A percentile compares a stretch with the other conserved stretches of the same genome.
These are phyloP conservation scores for Melanerpes formicivorus DNA, from an alignment of 2,113 vertebrate species.

Conservation along the genomic window DNA sequence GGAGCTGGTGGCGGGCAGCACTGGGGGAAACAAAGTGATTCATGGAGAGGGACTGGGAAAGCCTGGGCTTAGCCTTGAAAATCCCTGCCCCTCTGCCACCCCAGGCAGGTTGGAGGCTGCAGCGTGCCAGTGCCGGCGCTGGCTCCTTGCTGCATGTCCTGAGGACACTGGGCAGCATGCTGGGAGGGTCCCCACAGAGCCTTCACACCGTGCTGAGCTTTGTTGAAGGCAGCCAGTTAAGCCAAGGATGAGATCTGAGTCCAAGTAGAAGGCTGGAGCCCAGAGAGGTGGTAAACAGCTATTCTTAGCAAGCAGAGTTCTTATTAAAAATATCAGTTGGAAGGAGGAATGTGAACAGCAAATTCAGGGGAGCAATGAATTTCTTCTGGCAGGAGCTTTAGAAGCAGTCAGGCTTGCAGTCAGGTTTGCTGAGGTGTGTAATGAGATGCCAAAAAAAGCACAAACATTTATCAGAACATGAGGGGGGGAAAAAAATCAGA, in stretches of 20 bases:
- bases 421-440: constrained; percentile 56
- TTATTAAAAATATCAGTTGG: constrained; percentile 54
- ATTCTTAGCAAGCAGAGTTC: constrained; percentile 48
- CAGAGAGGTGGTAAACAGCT: constrained; percentile 26
- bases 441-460: not conserved
- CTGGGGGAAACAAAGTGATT: not conserved
- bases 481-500: too few relatives aligned
- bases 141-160: not conserved
- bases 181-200: not conserved
- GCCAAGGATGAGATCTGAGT: not conserved
- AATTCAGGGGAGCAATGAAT: constrained; percentile 36
- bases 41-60: not conserved
- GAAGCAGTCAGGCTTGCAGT: constrained; percentile 25
- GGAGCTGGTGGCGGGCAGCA: not conserved
- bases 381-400: constrained; percentile 51
- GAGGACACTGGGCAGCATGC: not conserved
- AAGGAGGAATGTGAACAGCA: not conserved
- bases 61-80: not conserved
- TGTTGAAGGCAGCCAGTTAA: not conserved
- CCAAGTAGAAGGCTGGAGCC: not conserved
- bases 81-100: not conserved
- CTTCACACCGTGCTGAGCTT: not conserved
- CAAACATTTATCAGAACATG: too few relatives aligned
- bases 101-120: not conserved
- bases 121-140: not conserved